Base-by-base conservation (phyloP, 2,113 vertebrate species). In the Taxidea taxus region DNA sequence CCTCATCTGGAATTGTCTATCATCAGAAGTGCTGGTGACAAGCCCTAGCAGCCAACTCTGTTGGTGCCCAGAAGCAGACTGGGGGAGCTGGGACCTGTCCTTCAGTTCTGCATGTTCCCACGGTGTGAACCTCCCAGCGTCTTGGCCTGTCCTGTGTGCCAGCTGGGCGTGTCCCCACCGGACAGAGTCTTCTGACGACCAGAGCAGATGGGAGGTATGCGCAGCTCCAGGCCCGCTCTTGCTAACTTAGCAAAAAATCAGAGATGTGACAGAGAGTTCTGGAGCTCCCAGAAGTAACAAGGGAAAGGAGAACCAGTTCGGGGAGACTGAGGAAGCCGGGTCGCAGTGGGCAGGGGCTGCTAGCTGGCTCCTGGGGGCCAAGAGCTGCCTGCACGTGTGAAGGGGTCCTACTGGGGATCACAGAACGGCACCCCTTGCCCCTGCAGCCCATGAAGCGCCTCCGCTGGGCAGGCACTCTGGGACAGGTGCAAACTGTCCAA, bases 1-100 rank as follows among this genome's bases (percentile, higher is more conserved):
- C 58, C 74, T 29, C 8, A 2, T 23, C 37, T 13, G 92, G 54
- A 49, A 47, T 47, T 1, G 75, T 13, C 75, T 3, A 2, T 37
- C 85, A 3, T 80, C 74, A 23, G 31, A 25, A 7, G 3, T 87
- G 72, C 60, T 1, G 1, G 7, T 4, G 68, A 31, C 21, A 31
- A 70, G 31, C 15, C 7, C 13, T 12, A 56, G 74, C 56, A 23
- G 25, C 29, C 29, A 25, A 47, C 15, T 3, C 3, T 4, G 47
- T 31, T 18, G 5, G 20, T 16, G 16, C 64, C 23, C 62, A 25
- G 92, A 81, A 39, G 85, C 25, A 8, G 34, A 2, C 34, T 1
- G 0, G 1, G 2, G 34, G 23, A 27, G 31, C 34, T 68, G 1
- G 4, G 34, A 39, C 54, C 9, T 20, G 39, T 1, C 5, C 56